phyloP scores from a whole-genome alignment of 2,797 vertebrate genomes.

The Lophius americanus region DNA sequence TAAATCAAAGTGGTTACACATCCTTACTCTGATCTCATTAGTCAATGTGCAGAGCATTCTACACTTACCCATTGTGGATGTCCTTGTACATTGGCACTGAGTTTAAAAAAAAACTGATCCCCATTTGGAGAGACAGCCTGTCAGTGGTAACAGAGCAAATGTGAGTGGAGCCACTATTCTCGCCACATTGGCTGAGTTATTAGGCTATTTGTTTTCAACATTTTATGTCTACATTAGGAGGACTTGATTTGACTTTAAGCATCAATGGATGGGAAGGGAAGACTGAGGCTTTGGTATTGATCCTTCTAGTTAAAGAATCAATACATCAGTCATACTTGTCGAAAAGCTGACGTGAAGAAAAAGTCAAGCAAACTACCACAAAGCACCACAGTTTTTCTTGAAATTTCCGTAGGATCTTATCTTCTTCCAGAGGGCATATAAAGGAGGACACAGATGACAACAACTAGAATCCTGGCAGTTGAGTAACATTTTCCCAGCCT shows the following conservation, averaged over 20 bases:
- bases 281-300: slow-evolving; percentile 46
- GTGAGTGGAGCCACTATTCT: not conserved
- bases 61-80: too few species aligned
- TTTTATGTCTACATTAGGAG: slow-evolving; percentile 25
- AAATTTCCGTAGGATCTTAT: slow-evolving; percentile 1
- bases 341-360: slow-evolving; percentile 16
- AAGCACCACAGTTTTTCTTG: not conserved
- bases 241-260: slow-evolving; percentile 11
- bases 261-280: slow-evolving; percentile 29
- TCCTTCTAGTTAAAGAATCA: slow-evolving; percentile 34
- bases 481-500: slow-evolving; percentile 12
- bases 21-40: too few species aligned
- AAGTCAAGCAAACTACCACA: not conserved
- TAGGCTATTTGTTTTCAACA: slow-evolving; percentile 18
- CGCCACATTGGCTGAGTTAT: slow-evolving; percentile 12
- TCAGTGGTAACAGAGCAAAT: too few species aligned
- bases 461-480: slow-evolving; percentile 17
- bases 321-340: slow-evolving; percentile 19
- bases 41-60: too few species aligned
- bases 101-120: too few species aligned
- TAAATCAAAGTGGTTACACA: too few species aligned
- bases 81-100: too few species aligned
- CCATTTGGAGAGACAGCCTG: too few species aligned
- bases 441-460: slow-evolving; percentile 7
- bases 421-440: not conserved